Evolutionary conservation across 2,113 vertebrate genomes (phyloP).

Genomic region (Plestiodon gilberti): DNA sequence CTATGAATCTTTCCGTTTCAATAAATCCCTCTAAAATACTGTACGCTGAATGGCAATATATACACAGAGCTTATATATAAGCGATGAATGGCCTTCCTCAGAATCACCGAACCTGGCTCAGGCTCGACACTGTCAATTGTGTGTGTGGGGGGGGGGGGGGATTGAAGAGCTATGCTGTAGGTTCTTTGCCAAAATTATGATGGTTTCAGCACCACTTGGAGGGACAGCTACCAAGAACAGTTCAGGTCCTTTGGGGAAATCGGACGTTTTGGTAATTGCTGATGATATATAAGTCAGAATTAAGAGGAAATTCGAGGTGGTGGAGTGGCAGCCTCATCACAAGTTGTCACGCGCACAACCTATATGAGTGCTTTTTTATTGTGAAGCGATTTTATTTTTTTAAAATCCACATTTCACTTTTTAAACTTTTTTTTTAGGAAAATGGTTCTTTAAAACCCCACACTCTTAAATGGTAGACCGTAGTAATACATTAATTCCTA

Average conservation of each 20-base stretch:
- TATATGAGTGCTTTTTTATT: background rate
- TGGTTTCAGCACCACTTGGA: conserved; percentile 20
- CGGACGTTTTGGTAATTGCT: background rate
- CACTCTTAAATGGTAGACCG: too few relatives aligned
- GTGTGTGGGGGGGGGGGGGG: too few relatives aligned
- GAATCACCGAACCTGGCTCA: background rate
- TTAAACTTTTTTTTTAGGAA: background rate
- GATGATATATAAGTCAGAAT: background rate
- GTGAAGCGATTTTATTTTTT: background rate
- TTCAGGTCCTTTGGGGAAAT: background rate
- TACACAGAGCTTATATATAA: background rate
- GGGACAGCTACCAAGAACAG: background rate
- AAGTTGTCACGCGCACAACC: background rate
- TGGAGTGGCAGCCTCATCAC: too few relatives aligned
- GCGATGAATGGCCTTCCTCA: background rate
- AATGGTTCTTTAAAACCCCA: too few relatives aligned
- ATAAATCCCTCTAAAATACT: background rate
- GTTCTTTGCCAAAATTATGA: background rate
- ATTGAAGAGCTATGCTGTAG: background rate
- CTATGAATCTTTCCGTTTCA: background rate
- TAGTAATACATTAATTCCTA: too few relatives aligned
- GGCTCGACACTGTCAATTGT: background rate
- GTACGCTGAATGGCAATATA: accelerated
- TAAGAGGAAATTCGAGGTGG: background rate
- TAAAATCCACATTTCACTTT: background rate